Conservation (phyloP, 2,888 invertebrate species). For the Torymus tubicola region DNA sequence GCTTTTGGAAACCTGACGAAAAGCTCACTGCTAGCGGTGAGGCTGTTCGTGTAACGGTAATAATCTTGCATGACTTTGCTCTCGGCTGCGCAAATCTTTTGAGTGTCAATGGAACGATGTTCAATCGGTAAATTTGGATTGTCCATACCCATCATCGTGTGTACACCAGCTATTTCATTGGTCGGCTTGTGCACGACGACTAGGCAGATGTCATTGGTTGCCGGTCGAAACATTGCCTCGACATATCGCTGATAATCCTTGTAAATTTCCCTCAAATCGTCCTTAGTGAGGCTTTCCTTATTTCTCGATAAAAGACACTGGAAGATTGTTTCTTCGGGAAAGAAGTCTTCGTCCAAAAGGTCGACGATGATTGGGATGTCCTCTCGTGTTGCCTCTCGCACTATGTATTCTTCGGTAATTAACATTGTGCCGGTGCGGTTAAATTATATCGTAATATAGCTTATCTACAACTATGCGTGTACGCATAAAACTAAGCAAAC, state of each 20-base stretch:
- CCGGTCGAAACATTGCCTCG: constrained; percentile 56
- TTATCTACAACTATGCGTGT: too few species aligned
- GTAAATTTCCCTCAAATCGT: constrained; percentile 55
- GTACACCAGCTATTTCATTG: constrained; percentile 59
- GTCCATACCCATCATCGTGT: constrained; percentile 59
- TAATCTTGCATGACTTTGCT: constrained; percentile 59
- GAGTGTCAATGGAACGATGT: constrained; percentile 37
- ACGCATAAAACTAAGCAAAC: too few species aligned
- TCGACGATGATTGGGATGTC: constrained; percentile 25
- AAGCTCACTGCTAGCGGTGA: constrained; percentile 58
- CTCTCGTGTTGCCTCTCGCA: background rate
- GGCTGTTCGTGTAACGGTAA: constrained; percentile 59
- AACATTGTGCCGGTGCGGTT: background rate
- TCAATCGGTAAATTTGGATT: constrained; percentile 53
- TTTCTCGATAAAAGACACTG: constrained; percentile 56
- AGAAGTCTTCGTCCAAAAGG: constrained; percentile 61
- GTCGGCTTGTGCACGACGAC: constrained; percentile 55
- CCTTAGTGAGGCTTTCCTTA: background rate
- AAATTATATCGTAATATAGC: too few species aligned
- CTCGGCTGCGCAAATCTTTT: constrained; percentile 39
- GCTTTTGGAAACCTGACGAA: constrained; percentile 57
- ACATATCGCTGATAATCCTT: constrained; percentile 60
- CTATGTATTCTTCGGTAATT: background rate
- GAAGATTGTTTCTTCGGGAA: constrained; percentile 64
- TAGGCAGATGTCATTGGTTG: constrained; percentile 59